Percentiles rank a stretch among this genome's conserved stretches.
Conservation (phyloP, 2,113 vertebrate genomes). For the Myotis lucifugus region DNA sequence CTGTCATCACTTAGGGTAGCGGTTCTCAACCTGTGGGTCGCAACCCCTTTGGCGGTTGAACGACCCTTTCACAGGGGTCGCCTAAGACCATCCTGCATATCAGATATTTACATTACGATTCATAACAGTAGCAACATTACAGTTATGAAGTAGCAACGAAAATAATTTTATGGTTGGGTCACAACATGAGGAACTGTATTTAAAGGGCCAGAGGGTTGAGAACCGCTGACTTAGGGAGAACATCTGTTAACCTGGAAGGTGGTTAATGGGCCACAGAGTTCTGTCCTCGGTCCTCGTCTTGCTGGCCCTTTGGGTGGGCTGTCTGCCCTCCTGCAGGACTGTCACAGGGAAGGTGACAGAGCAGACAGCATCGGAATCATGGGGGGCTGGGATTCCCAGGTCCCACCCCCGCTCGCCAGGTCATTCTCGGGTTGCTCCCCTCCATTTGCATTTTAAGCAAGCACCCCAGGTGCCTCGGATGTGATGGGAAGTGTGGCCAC, state of each 20-base stretch:
- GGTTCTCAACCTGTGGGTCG: too few species aligned
- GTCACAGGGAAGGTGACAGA: background rate
- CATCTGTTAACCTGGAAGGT: background rate
- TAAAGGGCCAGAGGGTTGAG: too few species aligned
- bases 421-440: background rate
- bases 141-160: too few species aligned
- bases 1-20: too few species aligned
- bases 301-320: background rate
- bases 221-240: background rate
- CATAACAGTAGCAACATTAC: too few species aligned
- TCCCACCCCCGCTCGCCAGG: background rate
- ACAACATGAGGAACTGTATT: too few species aligned
- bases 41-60: too few species aligned
- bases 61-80: too few species aligned
- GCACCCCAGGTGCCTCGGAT: background rate
- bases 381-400: background rate
- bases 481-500: background rate
- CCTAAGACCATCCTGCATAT: too few species aligned
- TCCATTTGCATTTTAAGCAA: background rate
- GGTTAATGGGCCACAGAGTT: background rate
- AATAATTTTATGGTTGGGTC: too few species aligned
- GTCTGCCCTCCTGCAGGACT: background rate
- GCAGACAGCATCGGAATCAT: background rate
- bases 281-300: background rate
- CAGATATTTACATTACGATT: too few species aligned